These are phyloP conservation scores for Fregetta grallaria DNA, from an alignment of 2,113 vertebrate genomes.

Conservation along the genomic window DNA sequence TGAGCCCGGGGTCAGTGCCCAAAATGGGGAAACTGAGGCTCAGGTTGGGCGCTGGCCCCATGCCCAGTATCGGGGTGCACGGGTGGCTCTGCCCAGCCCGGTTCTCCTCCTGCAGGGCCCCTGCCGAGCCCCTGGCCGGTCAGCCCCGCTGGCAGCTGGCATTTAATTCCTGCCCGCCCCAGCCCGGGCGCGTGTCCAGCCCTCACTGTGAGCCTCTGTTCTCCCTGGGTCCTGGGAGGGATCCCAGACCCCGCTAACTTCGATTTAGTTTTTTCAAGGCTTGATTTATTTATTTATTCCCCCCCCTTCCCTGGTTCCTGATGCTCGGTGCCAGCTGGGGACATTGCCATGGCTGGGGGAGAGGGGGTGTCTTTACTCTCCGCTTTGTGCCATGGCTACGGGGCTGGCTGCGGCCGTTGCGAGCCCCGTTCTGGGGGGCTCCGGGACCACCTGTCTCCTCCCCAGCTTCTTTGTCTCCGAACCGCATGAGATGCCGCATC, in stretches of 20 bases:
- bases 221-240: constrained; percentile 2
- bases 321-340: constrained; percentile 22
- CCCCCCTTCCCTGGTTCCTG: not conserved
- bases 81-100: not conserved
- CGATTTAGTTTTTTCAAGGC: not conserved
- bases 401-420: not conserved
- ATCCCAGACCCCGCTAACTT: not conserved
- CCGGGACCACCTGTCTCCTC: not conserved
- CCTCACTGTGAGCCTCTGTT: constrained; percentile 34
- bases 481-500: not conserved
- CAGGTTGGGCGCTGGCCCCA: not conserved
- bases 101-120: not conserved
- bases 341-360: accelerated
- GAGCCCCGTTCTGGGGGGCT: not conserved
- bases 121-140: not conserved
- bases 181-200: constrained; percentile 8
- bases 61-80: accelerated
- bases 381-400: accelerated
- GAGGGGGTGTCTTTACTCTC: not conserved
- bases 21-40: not conserved
- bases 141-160: not conserved
- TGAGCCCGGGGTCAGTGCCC: accelerated
- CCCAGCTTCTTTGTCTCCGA: not conserved
- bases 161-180: not conserved
- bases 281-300: not conserved